Evolutionary conservation across 1,140 invertebrate species (phyloP), one percentile per base, ranked within the genome.

Genomic region (Parasteatoda tepidariorum): DNA sequence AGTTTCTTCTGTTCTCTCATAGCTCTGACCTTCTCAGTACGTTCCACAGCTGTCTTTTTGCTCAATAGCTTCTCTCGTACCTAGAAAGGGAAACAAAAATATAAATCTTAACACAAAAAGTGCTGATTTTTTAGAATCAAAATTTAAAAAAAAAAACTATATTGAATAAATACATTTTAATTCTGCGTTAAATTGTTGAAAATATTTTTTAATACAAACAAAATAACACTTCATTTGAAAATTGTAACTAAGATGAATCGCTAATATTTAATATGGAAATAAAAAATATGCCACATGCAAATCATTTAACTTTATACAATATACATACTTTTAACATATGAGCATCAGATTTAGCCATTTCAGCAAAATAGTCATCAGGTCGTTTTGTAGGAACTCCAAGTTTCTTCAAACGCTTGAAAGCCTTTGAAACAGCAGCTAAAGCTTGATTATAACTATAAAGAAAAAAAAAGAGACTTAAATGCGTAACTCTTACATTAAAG

Each of bases 291-390:
- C n/a, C n/a, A n/a, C n/a, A n/a, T n/a, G n/a, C n/a, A n/a, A n/a
- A n/a, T n/a, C n/a, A n/a, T n/a, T n/a, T n/a, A n/a, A n/a, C n/a
- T n/a, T n/a, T n/a, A n/a, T n/a, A n/a, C n/a, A 38, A 6, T 0
- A 24, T 22, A 33, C 26, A 30, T 76, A 93, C 92, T 89, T 97
- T 98, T 87, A 98, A 95, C 98, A 99, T 99, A 85, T 99, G 98
- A 55, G 93, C 92, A 90, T 99, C 98, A 66, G 95, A 92, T 89
- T 99, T 99, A 2, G 96, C 96, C 98, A 99, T 99, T 91, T 99
- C 95, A 0, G 98, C 98, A 91, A 98, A 99, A 90, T 98, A 99
- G 90, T 99, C 98, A 34, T 96, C 94, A 0, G 98, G 98, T 78
- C 95, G 91, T 87, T 92, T 94, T 0, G 96, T 98, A 0, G 92